A percentile compares a stretch with the other conserved stretches of the same genome.
Conservation (phyloP, 1,140 invertebrate genomes). For the Sitophilus oryzae region DNA sequence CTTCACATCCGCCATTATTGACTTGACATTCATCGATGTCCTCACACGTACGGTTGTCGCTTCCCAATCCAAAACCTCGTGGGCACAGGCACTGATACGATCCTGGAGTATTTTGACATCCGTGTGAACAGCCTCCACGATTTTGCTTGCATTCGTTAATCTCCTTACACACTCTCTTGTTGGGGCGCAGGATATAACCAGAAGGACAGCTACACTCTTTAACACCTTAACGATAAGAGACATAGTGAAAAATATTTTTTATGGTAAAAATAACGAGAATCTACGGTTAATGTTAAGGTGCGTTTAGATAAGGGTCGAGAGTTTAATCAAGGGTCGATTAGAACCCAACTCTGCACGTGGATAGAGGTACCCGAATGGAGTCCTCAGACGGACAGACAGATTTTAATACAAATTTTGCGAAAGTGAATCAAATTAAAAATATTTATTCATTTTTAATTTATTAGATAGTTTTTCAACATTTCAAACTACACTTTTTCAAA, state of each 20-base stretch:
- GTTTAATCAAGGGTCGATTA: too few species aligned
- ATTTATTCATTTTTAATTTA: too few species aligned
- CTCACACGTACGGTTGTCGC: constrained; percentile 47
- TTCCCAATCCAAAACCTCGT: constrained; percentile 43
- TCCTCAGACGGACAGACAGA: too few species aligned
- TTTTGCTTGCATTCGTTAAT: constrained; percentile 60
- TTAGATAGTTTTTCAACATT: too few species aligned
- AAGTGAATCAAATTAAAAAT: too few species aligned
- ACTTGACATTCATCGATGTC: constrained; percentile 59
- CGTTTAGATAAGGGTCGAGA: too few species aligned
- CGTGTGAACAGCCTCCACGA: constrained; percentile 62
- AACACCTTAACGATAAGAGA: constrained; percentile 23
- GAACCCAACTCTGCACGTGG: too few species aligned
- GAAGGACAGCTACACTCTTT: constrained; percentile 53
- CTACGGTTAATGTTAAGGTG: too few species aligned
- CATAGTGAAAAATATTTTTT: neutral
- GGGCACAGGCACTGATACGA: constrained; percentile 54
- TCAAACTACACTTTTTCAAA: too few species aligned
- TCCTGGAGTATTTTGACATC: constrained; percentile 63
- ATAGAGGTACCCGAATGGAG: too few species aligned
- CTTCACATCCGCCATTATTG: constrained; percentile 50
- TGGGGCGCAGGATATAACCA: constrained; percentile 47
- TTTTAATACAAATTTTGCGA: too few species aligned
- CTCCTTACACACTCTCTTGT: constrained; percentile 50
- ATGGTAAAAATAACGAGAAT: too few species aligned